phyloP scores from a whole-genome alignment of 2,888 invertebrate species.

The Cephonodes hylas region DNA sequence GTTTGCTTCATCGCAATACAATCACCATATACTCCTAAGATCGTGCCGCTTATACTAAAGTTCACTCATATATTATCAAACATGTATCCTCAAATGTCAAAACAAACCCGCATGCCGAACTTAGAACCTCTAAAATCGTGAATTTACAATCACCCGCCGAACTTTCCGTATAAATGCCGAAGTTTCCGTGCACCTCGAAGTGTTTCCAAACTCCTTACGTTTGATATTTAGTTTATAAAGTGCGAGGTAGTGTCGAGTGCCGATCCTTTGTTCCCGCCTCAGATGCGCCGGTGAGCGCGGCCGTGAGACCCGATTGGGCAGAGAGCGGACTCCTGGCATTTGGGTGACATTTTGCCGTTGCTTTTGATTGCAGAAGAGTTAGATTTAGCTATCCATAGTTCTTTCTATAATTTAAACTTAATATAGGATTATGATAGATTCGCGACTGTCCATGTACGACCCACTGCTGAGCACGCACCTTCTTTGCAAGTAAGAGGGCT shows the following conservation, averaged over 20 bases:
- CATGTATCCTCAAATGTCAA: background rate
- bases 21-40: no score
- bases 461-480: no score
- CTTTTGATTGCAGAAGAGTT: background rate
- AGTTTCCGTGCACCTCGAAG: background rate
- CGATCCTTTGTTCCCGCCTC: conserved; percentile 47
- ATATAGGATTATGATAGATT: no score
- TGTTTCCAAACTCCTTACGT: conserved; percentile 24
- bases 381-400: no score
- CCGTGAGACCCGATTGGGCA: conserved; percentile 26
- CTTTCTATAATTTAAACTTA: no score
- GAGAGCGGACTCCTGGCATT: conserved; percentile 18
- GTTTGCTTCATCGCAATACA: no score
- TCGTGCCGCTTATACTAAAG: background rate
- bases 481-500: no score
- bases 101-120: background rate
- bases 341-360: conserved; percentile 11
- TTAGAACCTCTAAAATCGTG: background rate
- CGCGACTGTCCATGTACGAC: no score
- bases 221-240: conserved; percentile 54
- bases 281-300: conserved; percentile 28
- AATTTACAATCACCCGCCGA: background rate
- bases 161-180: background rate
- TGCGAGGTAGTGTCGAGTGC: conserved; percentile 33
- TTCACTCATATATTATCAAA: background rate